Evolutionary conservation across 2,113 vertebrate species (phyloP), one percentile per base, ranked within the genome.

Genomic region (Syngnathus scovelli): DNA sequence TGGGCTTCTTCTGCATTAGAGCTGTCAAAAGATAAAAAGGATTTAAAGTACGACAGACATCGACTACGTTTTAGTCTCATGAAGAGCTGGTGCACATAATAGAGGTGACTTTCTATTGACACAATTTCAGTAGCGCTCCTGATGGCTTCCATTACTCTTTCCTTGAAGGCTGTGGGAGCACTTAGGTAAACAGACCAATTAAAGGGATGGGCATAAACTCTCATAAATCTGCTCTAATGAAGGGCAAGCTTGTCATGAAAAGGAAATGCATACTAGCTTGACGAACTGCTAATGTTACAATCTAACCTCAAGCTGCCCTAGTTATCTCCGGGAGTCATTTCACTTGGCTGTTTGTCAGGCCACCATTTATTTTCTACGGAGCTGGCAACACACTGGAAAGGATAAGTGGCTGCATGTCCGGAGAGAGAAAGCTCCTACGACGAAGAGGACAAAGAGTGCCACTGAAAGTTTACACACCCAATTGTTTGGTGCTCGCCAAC

Each of bases 1-100:
- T 96, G 61, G 96, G 97, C 71, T 98, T 99, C 80, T 89, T 95
- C 82, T 96, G 95, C 94, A 98, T 98, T 64, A 94, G 89, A 70
- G 95, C 95, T 99, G 13, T 3, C 83, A 49, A 41, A 58, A 37
- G 43, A 73, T 64, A 37, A 66, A 27, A 77, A 76, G 60, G 77
- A 21, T 15, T 4, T 15, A 1, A 15, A 61, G 18, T 36, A 27
- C 48, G 11, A 41, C 48, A n/a, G 66, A 69, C 43, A 67, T 54
- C 7, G 27, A 33, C 33, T 58, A 33, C 27, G 27, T 33, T 33
- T 11, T 13, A 6, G 15, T 48, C 4, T 15, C 44, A 18, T 44
- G 64, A 33, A 33, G 61, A 76, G 78, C 70, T 8, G 6, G 76
- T 67, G 75, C 51, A 70, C 44, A 21, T 74, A 75, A 70, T 61